phyloP scores from a whole-genome alignment of 1,140 invertebrate genomes.

The Thalassaphorura encarpata region DNA sequence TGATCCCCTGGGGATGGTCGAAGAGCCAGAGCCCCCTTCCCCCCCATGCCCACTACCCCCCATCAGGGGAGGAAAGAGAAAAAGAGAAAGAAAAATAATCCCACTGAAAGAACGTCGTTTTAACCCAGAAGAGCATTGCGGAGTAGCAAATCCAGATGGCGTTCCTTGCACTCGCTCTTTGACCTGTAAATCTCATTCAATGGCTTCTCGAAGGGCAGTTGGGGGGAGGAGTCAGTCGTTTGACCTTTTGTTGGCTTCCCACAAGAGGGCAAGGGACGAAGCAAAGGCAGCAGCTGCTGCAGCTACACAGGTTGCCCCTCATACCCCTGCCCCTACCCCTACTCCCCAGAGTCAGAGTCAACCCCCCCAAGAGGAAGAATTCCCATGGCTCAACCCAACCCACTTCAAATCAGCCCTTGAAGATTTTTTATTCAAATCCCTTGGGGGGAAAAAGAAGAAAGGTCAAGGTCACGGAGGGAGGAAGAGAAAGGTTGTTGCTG shows the following conservation, averaged over 20 bases:
- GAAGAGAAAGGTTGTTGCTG: too few relatives aligned
- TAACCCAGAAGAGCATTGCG: constrained; percentile 70
- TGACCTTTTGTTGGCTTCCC: constrained; percentile 65
- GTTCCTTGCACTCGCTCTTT: constrained; percentile 63
- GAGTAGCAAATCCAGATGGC: constrained; percentile 58
- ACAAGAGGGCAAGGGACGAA: constrained; percentile 52
- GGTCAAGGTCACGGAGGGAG: too few relatives aligned
- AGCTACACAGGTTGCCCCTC: background rate
- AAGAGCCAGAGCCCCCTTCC: too few relatives aligned
- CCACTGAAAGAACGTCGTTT: constrained; percentile 61
- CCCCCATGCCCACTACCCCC: too few relatives aligned
- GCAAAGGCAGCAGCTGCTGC: background rate
- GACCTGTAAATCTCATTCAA: constrained; percentile 74
- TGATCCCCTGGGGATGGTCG: too few relatives aligned
- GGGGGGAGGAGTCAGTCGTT: constrained; percentile 61
- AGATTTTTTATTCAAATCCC: too few relatives aligned
- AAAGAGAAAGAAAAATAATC: constrained; percentile 17
- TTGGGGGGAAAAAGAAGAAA: too few relatives aligned
- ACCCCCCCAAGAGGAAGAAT: too few relatives aligned
- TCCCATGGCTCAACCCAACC: too few relatives aligned
- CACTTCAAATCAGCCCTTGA: too few relatives aligned
- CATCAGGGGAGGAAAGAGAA: background rate
- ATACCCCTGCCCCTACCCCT: background rate
- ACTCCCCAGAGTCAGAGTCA: background rate
- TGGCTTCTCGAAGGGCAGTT: constrained; percentile 60